These are phyloP conservation scores for Mustelus asterias DNA, from an alignment of 2,113 vertebrate genomes.

Conservation along the genomic window DNA sequence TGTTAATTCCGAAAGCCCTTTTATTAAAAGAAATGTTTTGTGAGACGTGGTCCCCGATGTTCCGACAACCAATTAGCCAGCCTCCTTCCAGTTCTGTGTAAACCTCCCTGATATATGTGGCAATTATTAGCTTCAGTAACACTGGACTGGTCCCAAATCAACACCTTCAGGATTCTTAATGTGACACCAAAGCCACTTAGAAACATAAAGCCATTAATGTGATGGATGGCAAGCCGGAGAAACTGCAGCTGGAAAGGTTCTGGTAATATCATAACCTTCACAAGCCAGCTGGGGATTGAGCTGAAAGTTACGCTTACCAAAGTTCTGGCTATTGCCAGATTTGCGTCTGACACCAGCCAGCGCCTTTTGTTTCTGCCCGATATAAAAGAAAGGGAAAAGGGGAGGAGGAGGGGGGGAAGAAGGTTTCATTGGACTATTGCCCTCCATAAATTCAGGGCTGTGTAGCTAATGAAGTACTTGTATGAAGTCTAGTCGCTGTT, in stretches of 20 bases:
- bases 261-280: slow-evolving; percentile 28
- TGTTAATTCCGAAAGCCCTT: background rate
- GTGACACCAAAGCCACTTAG: slow-evolving; percentile 34
- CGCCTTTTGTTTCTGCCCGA: background rate
- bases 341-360: background rate
- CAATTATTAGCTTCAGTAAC: slow-evolving; percentile 25
- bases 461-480: background rate
- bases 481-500: background rate
- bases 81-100: background rate
- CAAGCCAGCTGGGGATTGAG: background rate
- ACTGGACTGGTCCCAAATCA: slow-evolving; percentile 22
- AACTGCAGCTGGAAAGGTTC: slow-evolving; percentile 31
- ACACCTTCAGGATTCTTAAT: slow-evolving; percentile 30
- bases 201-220: slow-evolving; percentile 34
- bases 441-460: background rate
- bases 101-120: slow-evolving; percentile 35
- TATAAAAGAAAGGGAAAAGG: background rate
- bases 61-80: slow-evolving; percentile 34
- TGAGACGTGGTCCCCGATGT: background rate
- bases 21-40: slow-evolving; percentile 20
- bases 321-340: background rate
- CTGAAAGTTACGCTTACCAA: slow-evolving; percentile 1
- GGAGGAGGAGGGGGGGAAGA: background rate
- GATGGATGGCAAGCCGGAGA: slow-evolving; percentile 20
- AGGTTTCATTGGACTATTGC: background rate